phyloP scores from a whole-genome alignment of 37 sponge, comb jelly and placozoan genomes.

The Ephydatia muelleri region DNA sequence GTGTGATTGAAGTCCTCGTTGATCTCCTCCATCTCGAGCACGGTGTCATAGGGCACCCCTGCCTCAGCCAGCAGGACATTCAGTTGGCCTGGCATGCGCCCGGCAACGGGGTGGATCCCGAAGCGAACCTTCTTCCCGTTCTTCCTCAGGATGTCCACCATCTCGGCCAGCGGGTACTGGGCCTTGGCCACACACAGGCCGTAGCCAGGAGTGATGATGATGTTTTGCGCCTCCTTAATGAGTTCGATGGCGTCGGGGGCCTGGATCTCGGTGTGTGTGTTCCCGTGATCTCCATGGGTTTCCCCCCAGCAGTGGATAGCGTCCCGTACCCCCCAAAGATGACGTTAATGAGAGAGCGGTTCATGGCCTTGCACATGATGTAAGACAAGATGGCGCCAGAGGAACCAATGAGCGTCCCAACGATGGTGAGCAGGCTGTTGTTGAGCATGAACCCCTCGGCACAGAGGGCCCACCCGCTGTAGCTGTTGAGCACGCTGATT shows the following conservation, averaged over 20 bases:
- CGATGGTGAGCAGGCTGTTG: constrained; percentile 88
- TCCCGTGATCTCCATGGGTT: constrained; percentile 86
- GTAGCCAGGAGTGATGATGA: constrained; percentile 95
- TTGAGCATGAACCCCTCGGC: constrained; percentile 96
- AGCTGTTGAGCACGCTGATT: constrained; percentile 94
- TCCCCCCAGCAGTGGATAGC: constrained; percentile 71
- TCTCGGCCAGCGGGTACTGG: constrained; percentile 93
- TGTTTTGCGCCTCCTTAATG: constrained; percentile 73
- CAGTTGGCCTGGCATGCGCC: constrained; percentile 96
- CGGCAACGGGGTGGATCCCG: constrained; percentile 96
- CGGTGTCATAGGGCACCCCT: constrained; percentile 93
- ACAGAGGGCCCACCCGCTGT: constrained; percentile 96
- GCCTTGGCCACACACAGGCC: constrained; percentile 92
- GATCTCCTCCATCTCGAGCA: constrained; percentile 92
- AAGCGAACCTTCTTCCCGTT: constrained; percentile 85
- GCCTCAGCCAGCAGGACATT: constrained; percentile 95
- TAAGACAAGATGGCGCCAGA: constrained; percentile 96
- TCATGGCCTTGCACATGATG: constrained; percentile 99
- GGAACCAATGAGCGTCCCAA: constrained; percentile 93
- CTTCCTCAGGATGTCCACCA: constrained; percentile 74
- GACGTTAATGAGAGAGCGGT: constrained; percentile 86
- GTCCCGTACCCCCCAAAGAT: constrained; percentile 91
- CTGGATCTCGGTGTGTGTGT: constrained; percentile 82
- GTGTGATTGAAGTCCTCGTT: constrained; percentile 84
- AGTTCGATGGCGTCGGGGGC: constrained; percentile 58